Base-by-base conservation (phyloP, 2,113 vertebrate species). In the Etheostoma spectabile region DNA sequence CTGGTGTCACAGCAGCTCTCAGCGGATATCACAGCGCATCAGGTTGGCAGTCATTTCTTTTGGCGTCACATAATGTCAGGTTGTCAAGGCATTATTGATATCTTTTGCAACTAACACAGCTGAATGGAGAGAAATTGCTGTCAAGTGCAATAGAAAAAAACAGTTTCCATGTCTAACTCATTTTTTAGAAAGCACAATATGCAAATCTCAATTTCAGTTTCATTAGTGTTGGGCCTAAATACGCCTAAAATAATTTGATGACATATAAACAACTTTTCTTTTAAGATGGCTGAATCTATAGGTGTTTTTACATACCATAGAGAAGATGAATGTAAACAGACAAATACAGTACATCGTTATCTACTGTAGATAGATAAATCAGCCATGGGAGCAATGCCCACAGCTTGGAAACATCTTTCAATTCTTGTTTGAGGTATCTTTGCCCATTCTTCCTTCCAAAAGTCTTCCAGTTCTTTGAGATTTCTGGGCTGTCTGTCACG, bases 51-150 rank as follows among this genome's bases (percentile, higher is more conserved):
- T 84, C 71, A 67, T 88, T 90, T 84, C 30, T 61, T 81, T 84
- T n/a, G 49, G 52, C 62, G 2, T 88, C 66, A 86, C 77, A 79
- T 77, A 82, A 79, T 84, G 86, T 84, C 81, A 84, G 71, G 66
- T 76, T 82, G 77, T 74, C 42, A 46, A 70, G 67, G 45, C 35
- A 30, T 71, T 79, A 67, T 80, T 85, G 48, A 84, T 82, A 76
- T 68, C 38, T 35, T 76, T 84, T 75, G 65, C 65, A 61, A 61
- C 56, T 21, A 64, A 56, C 42, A 56, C 38, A 45, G 56, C 66
- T 68, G 53, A 71, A 70, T n/a, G 57, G 38, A 67, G 60, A 64
- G 69, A 55, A 67, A 72, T 56, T 75, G 51, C 61, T 62, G 59
- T 49, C 67, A 77, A 64, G 11, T 57, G 46, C n/a, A 52, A 3